phyloP scores from a whole-genome alignment of 2,888 invertebrate species.

The Callinectes sapidus region DNA sequence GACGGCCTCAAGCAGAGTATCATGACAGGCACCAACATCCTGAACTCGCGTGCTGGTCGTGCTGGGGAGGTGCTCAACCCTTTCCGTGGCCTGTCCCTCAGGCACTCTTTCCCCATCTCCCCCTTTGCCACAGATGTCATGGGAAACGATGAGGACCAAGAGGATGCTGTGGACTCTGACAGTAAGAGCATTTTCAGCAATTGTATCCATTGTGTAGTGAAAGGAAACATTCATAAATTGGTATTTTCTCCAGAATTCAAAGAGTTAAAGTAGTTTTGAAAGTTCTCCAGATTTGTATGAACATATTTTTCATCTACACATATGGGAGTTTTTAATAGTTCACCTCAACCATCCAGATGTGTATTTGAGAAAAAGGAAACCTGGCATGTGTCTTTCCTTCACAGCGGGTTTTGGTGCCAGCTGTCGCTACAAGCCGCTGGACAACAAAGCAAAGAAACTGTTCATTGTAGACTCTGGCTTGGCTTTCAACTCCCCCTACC shows the following conservation, averaged over 20 bases:
- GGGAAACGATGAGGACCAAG: constrained; percentile 61
- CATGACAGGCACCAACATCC: constrained; percentile 74
- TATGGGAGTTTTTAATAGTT: neutral
- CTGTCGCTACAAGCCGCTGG: constrained; percentile 76
- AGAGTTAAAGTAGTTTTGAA: no score
- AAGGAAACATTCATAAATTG: no score
- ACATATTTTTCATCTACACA: no score
- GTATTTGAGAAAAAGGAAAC: no score
- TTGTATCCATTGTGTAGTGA: no score
- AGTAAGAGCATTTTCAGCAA: constrained; percentile 45
- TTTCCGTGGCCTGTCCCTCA: constrained; percentile 76
- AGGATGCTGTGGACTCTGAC: constrained; percentile 50
- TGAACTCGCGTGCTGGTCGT: constrained; percentile 76
- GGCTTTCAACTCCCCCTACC: constrained; percentile 78
- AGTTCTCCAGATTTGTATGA: no score
- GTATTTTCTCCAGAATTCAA: no score
- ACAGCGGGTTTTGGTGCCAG: constrained; percentile 75
- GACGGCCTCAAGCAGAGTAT: constrained; percentile 73
- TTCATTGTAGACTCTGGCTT: constrained; percentile 78
- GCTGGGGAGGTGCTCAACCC: constrained; percentile 77
- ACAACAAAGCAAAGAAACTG: constrained; percentile 76
- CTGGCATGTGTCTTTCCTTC: constrained; percentile 10
- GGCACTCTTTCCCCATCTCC: constrained; percentile 76
- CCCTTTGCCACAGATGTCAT: constrained; percentile 75
- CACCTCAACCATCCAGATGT: neutral